Evolutionary conservation across 92 coral and sea anemone genomes (phyloP), one percentile per base, ranked within the genome.

Genomic region (Parazoanthus darwini): DNA sequence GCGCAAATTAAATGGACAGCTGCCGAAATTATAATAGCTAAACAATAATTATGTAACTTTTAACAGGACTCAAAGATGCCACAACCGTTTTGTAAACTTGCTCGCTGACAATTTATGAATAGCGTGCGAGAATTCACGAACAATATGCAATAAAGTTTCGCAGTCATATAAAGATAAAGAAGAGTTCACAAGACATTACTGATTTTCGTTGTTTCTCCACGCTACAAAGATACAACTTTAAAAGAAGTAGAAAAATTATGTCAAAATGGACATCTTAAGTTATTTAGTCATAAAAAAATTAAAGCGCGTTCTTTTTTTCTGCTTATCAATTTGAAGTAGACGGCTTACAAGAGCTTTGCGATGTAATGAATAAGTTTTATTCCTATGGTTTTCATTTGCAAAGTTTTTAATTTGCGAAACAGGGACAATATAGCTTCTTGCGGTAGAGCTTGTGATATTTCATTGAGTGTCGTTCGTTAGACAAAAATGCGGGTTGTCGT

Each of bases 41-140:
- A 46, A 84, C 79, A 84, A 72, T 72, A 29, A 72, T 84, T 84
- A 84, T 84, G 79, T 84, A 84, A 84, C 87, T 84, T 29, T 73
- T 65, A 50, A 50, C 87, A 35, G 13, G 43, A 84, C 26, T 84
- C 44, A 26, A 82, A 84, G 39, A 84, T 84, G 87, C 87, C 87
- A 84, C 79, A 84, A 51, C 67, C 87, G 56, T 84, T 84, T 72
- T 84, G 87, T 84, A 84, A 84, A 84, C 87, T 46, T 14, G 42
- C 46, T 48, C 75, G 44, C 46, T 84, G 87, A 84, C 87, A 84
- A 84, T 29, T n/a, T 59, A 14, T 84, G 78, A 84, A 84, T 84
- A 51, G 78, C 78, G 78, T 44, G 63, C 78, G 44, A 83, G 78
- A 70, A 70, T 83, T 83, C 78, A 8, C 87, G 26, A 84, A 84